These are phyloP conservation scores for Dolichotis patagonum DNA, from an alignment of 2,113 vertebrate species.

Conservation along the genomic window DNA sequence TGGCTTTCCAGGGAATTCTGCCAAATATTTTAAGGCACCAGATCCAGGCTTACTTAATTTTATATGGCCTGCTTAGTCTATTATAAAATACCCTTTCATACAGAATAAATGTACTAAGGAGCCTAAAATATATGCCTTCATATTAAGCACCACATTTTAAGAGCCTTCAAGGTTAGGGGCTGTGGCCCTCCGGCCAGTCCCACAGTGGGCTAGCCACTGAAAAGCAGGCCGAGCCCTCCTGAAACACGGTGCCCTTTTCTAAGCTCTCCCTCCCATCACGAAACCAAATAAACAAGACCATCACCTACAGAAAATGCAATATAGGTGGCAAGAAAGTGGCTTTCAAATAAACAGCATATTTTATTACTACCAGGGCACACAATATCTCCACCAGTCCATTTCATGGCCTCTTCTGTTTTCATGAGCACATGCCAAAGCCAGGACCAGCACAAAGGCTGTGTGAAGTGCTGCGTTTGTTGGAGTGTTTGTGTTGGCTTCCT, in stretches of 20 bases:
- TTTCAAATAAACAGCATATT: constrained; percentile 66
- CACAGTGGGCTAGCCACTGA: constrained; percentile 59
- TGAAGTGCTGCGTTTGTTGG: constrained; percentile 72
- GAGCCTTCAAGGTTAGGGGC: constrained; percentile 24
- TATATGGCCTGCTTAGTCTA: constrained; percentile 88
- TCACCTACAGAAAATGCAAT: constrained; percentile 52
- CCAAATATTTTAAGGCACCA: constrained; percentile 93
- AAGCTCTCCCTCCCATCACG: background rate
- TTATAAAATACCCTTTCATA: constrained; percentile 88
- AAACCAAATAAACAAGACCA: constrained; percentile 34
- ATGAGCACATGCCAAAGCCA: constrained; percentile 76
- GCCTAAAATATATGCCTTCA: constrained; percentile 80
- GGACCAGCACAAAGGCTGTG: constrained; percentile 79
- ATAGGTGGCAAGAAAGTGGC: constrained; percentile 57
- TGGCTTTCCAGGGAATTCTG: constrained; percentile 92
- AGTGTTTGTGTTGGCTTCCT: constrained; percentile 87
- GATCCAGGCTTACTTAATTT: constrained; percentile 91
- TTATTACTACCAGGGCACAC: constrained; percentile 50
- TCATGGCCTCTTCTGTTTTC: constrained; percentile 70
- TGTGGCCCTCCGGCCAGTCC: constrained; percentile 65
- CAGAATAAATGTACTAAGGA: constrained; percentile 87
- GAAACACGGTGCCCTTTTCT: constrained; percentile 15
- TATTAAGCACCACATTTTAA: constrained; percentile 82
- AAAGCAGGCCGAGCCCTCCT: constrained; percentile 69
- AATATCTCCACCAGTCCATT: background rate